phyloP scores from a whole-genome alignment of 2,797 vertebrate species.

The Danio choprae region DNA sequence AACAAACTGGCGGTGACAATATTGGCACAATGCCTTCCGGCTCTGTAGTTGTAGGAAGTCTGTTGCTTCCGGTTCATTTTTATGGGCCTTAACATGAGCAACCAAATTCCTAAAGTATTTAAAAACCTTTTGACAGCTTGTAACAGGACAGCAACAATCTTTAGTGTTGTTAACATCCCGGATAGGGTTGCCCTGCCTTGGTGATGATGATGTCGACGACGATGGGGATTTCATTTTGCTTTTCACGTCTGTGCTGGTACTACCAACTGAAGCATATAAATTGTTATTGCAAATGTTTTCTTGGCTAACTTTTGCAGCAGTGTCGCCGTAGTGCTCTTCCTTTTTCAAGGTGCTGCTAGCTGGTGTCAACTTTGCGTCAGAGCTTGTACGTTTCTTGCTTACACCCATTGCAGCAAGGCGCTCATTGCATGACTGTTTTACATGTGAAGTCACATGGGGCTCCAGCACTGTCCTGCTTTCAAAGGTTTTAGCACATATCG shows the following conservation, averaged over 20 bases:
- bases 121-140: slow-evolving; percentile 95
- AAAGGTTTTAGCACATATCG: slow-evolving; percentile 97
- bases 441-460: slow-evolving; percentile 96
- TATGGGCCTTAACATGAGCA: slow-evolving; percentile 95
- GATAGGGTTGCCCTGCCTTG: slow-evolving; percentile 83
- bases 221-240: slow-evolving; percentile 33
- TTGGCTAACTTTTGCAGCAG: slow-evolving; percentile 80
- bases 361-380: slow-evolving; percentile 66
- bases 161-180: slow-evolving; percentile 87
- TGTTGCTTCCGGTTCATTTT: slow-evolving; percentile 94
- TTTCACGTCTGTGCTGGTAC: slow-evolving; percentile 70
- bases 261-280: slow-evolving; percentile 82
- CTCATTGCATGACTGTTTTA: slow-evolving; percentile 99
- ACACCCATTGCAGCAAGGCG: slow-evolving; percentile 97
- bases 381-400: slow-evolving; percentile 85
- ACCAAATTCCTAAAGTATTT: slow-evolving; percentile 99
- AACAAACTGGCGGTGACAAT: slow-evolving; percentile 97
- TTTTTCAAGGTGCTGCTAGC: slow-evolving; percentile 10
- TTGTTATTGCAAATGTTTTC: slow-evolving; percentile 84
- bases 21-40: slow-evolving; percentile 98
- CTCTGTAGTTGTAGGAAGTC: slow-evolving; percentile 98
- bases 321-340: slow-evolving; percentile 61
- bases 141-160: slow-evolving; percentile 87
- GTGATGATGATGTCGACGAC: slow-evolving; percentile 31
- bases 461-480: slow-evolving; percentile 94